Percentiles rank a stretch among this genome's conserved stretches.
These are phyloP conservation scores for Eupsittula cactorum DNA, from an alignment of 2,113 vertebrate species.

Conservation along the genomic window DNA sequence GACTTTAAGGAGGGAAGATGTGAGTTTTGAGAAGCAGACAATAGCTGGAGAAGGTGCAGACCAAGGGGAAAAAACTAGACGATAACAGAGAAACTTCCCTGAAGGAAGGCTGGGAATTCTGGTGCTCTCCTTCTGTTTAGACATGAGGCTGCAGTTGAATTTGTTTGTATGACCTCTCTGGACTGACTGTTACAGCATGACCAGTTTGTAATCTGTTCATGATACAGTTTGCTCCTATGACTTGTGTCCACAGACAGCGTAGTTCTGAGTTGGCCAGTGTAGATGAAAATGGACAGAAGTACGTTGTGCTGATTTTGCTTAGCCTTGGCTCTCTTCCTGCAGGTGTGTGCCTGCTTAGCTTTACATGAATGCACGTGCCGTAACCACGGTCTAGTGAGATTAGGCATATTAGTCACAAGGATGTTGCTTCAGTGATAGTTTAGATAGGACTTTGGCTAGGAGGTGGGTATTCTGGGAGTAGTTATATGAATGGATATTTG, in stretches of 20 bases:
- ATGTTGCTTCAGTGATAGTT: neutral
- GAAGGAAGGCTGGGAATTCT: neutral
- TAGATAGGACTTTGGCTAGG: neutral
- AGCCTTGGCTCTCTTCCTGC: neutral
- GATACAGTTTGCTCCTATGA: rapidly evolving
- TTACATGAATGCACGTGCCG: neutral
- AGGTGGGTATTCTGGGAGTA: neutral
- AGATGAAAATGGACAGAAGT: neutral
- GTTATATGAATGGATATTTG: neutral
- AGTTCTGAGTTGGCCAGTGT: neutral
- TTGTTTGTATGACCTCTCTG: neutral
- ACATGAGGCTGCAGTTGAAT: neutral
- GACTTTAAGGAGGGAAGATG: neutral
- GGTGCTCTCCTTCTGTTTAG: neutral
- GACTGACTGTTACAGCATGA: neutral
- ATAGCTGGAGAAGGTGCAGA: neutral
- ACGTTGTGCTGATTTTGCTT: neutral
- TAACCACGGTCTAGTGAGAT: neutral
- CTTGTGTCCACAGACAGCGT: neutral
- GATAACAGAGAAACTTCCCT: neutral
- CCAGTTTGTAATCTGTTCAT: neutral
- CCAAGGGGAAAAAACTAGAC: neutral
- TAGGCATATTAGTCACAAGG: neutral
- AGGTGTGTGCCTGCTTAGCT: neutral
- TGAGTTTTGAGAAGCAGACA: neutral